These are phyloP conservation scores for Coelopa frigida DNA, from an alignment of 1,140 invertebrate species.

Conservation along the genomic window DNA sequence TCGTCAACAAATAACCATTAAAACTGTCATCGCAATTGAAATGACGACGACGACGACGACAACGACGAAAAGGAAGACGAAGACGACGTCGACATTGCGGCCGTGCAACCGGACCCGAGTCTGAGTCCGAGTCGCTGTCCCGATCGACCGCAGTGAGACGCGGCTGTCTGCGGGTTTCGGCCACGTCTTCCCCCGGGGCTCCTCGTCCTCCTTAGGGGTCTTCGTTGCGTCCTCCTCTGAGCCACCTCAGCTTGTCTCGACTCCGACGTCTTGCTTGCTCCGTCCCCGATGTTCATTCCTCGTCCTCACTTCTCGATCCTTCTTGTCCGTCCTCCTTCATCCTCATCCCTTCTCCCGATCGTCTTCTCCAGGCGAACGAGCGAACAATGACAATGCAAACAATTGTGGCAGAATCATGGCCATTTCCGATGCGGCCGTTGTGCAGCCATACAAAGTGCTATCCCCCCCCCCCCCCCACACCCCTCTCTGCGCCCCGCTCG, in stretches of 20 bases:
- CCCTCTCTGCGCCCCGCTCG: no score
- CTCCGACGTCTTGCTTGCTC: not conserved
- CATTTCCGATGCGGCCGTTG: no score
- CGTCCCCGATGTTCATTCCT: not conserved
- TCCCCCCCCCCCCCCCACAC: no score
- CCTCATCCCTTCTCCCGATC: not conserved
- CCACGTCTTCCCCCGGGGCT: no score
- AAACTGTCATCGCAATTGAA: slow-evolving; percentile 19
- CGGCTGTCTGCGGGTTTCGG: no score
- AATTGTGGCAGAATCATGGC: slow-evolving; percentile 16
- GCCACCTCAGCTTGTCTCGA: no score
- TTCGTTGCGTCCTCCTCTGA: no score
- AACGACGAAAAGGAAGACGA: not conserved
- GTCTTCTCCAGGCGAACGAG: not conserved
- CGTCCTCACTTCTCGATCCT: not conserved
- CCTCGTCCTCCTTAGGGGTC: no score
- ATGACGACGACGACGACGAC: slow-evolving; percentile 12
- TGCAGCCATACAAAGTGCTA: no score
- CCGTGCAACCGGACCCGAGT: no score
- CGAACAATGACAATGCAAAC: slow-evolving; percentile 12
- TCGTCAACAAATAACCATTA: slow-evolving; percentile 18
- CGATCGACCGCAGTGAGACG: no score
- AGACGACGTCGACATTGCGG: not conserved
- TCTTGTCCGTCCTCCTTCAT: not conserved
- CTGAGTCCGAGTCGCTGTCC: no score